These are phyloP conservation scores for Eurosta solidaginis DNA, from an alignment of 1,140 invertebrate species.

Conservation along the genomic window DNA sequence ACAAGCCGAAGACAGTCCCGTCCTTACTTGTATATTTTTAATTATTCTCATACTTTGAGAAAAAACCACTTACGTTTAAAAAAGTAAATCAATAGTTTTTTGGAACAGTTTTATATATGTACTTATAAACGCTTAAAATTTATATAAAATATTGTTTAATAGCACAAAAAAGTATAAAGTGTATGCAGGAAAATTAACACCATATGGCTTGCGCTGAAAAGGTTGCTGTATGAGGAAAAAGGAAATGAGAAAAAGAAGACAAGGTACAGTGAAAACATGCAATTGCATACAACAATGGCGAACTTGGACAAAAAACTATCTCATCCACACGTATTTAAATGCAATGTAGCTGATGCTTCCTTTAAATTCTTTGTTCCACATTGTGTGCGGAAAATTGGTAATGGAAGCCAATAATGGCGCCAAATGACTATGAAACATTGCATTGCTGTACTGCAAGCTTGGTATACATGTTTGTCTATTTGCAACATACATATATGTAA, in stretches of 20 bases:
- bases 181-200: slow-evolving; percentile 8
- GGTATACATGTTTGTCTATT: not conserved
- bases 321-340: not conserved
- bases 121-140: not conserved
- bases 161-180: not conserved
- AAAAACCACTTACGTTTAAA: too few species aligned
- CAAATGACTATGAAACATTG: not conserved
- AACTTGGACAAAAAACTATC: not conserved
- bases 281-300: not conserved
- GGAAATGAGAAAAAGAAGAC: not conserved
- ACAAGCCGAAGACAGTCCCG: too few species aligned
- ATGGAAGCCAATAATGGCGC: not conserved
- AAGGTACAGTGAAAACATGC: not conserved
- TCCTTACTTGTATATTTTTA: too few species aligned
- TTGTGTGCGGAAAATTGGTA: not conserved
- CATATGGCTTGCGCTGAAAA: slow-evolving; percentile 9
- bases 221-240: not conserved
- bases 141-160: too few species aligned
- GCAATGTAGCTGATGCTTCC: not conserved
- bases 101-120: not conserved
- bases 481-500: not conserved
- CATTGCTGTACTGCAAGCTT: too few species aligned
- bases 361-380: not conserved
- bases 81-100: too few species aligned
- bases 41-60: too few species aligned